phyloP scores from a whole-genome alignment of 2,797 vertebrate genomes.

The Sandelia bainsii region DNA sequence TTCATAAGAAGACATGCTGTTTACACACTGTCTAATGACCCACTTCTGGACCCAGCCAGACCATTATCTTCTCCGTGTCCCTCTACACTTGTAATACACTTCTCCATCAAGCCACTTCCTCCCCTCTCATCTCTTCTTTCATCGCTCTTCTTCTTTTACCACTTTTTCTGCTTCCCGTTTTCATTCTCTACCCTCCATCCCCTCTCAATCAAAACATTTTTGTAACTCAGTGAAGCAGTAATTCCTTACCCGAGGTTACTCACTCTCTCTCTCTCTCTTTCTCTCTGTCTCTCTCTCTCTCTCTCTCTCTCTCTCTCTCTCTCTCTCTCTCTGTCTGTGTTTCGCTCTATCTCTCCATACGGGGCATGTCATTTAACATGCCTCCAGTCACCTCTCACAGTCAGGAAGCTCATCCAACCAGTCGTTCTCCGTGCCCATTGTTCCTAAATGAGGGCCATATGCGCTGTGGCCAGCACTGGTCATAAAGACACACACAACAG shows the following conservation, averaged over 20 bases:
- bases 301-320: constrained; percentile 53
- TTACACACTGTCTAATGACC: constrained; percentile 74
- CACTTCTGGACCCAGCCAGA: constrained; percentile 55
- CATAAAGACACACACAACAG: constrained; percentile 67
- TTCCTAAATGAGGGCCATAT: constrained; percentile 83
- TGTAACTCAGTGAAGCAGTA: constrained; percentile 47
- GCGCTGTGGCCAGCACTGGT: constrained; percentile 77
- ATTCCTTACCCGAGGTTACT: constrained; percentile 48
- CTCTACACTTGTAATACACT: constrained; percentile 22
- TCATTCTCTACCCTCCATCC: constrained; percentile 11
- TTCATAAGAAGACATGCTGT: constrained; percentile 66
- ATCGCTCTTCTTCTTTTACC: constrained; percentile 5
- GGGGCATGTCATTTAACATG: constrained; percentile 81
- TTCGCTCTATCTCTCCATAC: constrained; percentile 74
- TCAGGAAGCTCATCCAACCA: constrained; percentile 76
- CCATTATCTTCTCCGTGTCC: constrained; percentile 30
- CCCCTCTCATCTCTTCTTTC: constrained; percentile 12
- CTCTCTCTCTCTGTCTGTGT: constrained; percentile 41
- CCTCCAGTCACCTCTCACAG: constrained; percentile 81
- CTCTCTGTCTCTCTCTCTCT: constrained; percentile 53
- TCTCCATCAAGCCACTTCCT: constrained; percentile 31
- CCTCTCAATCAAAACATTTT: constrained; percentile 61
- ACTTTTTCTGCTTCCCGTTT: constrained; percentile 17
- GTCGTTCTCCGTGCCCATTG: constrained; percentile 79
- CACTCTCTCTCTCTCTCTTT: constrained; percentile 52